phyloP scores from a whole-genome alignment of 2,888 invertebrate species.

The Tetramorium bicarinatum region DNA sequence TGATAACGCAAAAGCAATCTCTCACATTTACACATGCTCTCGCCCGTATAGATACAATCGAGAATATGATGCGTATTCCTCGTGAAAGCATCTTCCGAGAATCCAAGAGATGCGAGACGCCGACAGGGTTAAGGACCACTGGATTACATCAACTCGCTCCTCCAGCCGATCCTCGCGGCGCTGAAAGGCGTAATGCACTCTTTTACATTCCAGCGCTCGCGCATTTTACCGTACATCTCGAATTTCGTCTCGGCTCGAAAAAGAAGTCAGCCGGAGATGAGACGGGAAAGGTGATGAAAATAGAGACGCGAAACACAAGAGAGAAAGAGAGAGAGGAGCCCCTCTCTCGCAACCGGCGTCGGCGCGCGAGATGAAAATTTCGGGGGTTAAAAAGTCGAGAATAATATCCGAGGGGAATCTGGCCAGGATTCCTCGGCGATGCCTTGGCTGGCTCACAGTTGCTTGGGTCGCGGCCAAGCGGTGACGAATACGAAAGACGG shows the following conservation, averaged over 20 bases:
- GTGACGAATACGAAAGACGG: constrained; percentile 77
- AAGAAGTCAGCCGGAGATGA: constrained; percentile 35
- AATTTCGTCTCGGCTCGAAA: constrained; percentile 52
- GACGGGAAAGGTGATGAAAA: constrained; percentile 1
- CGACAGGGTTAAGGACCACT: constrained; percentile 40
- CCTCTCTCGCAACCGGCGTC: neutral
- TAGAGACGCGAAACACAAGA: constrained; percentile 15
- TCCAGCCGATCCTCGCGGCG: constrained; percentile 12
- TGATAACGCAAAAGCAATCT: neutral
- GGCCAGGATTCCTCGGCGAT: constrained; percentile 82
- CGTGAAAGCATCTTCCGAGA: neutral
- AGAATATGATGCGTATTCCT: neutral
- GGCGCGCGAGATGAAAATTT: constrained; percentile 63
- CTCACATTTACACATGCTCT: neutral
- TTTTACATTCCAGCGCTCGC: constrained; percentile 38
- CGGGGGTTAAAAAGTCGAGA: constrained; percentile 72
- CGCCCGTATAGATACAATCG: neutral
- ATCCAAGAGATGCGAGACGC: constrained; percentile 2
- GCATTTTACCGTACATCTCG: constrained; percentile 41
- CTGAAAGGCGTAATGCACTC: constrained; percentile 39
- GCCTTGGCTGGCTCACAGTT: constrained; percentile 77
- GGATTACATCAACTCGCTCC: constrained; percentile 38
- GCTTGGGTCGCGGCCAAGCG: constrained; percentile 80
- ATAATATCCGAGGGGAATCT: constrained; percentile 70
- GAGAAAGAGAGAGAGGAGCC: constrained; percentile 27